phyloP scores from a whole-genome alignment of 2,113 vertebrate genomes.

The Martes martes region DNA sequence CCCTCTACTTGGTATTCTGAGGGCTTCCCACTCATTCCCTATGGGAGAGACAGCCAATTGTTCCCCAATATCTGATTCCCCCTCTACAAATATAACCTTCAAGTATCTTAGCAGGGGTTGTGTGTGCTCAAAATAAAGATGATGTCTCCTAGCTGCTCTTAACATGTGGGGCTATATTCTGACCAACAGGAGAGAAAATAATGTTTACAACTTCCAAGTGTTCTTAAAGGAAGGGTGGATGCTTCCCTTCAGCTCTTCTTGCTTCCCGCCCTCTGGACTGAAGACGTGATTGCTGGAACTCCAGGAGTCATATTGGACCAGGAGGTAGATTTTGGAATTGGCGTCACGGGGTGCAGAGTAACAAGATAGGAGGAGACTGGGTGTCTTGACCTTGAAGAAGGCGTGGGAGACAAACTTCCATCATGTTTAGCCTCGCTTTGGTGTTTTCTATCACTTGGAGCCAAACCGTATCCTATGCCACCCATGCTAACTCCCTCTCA shows the following conservation, averaged over 20 bases:
- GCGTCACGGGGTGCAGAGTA: background rate
- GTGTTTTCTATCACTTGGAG: background rate
- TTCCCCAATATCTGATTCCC: background rate
- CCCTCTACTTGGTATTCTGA: background rate
- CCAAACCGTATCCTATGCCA: background rate
- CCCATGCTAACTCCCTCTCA: background rate
- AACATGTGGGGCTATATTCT: background rate
- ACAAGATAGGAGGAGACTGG: background rate
- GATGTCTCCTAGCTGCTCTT: background rate
- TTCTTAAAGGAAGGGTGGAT: background rate
- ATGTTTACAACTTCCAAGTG: background rate
- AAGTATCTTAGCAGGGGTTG: background rate
- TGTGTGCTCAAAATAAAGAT: background rate
- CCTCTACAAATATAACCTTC: background rate
- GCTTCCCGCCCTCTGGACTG: background rate
- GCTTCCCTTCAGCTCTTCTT: background rate
- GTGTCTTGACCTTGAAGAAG: background rate
- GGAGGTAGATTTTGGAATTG: background rate
- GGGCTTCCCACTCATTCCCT: background rate
- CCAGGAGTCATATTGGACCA: background rate
- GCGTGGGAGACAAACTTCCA: background rate
- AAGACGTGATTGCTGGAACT: background rate
- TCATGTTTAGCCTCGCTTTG: background rate
- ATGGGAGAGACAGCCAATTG: background rate
- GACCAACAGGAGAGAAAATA: background rate